Conservation (phyloP, 2,113 vertebrate genomes). For the Catagonus wagneri region DNA sequence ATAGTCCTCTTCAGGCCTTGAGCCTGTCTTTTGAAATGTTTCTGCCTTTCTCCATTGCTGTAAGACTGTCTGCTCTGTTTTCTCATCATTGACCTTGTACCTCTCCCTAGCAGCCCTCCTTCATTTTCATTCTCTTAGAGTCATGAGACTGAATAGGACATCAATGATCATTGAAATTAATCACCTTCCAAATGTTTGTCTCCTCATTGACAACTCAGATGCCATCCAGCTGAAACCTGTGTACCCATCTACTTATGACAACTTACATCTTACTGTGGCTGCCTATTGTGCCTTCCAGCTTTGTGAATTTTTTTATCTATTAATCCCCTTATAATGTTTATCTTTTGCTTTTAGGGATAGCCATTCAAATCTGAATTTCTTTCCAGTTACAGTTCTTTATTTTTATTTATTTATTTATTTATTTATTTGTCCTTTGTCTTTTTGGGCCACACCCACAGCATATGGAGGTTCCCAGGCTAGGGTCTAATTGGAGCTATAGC, state of each 20-base stretch:
- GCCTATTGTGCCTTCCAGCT: background rate
- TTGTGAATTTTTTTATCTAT: background rate
- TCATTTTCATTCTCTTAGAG: background rate
- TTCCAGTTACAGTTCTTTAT: background rate
- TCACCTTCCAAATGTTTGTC: background rate
- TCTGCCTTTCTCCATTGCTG: background rate
- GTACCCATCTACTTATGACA: background rate
- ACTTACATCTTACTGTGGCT: background rate
- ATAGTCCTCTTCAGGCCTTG: background rate
- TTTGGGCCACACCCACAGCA: no score
- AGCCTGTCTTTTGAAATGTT: background rate
- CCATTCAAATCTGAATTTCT: background rate
- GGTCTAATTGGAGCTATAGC: no score
- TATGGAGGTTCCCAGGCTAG: no score
- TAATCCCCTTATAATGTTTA: background rate
- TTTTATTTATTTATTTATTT: no score
- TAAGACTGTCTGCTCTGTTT: background rate
- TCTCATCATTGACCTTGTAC: background rate
- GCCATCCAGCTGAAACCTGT: background rate
- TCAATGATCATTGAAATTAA: background rate
- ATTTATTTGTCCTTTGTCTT: no score
- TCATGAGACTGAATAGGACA: background rate
- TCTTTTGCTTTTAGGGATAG: slow-evolving; percentile 27
- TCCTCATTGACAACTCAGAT: background rate
- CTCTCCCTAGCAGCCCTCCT: background rate